Percentiles rank a stretch among this genome's conserved stretches.
Conservation (phyloP, 2,888 invertebrate species). For the Volucella inanis region DNA sequence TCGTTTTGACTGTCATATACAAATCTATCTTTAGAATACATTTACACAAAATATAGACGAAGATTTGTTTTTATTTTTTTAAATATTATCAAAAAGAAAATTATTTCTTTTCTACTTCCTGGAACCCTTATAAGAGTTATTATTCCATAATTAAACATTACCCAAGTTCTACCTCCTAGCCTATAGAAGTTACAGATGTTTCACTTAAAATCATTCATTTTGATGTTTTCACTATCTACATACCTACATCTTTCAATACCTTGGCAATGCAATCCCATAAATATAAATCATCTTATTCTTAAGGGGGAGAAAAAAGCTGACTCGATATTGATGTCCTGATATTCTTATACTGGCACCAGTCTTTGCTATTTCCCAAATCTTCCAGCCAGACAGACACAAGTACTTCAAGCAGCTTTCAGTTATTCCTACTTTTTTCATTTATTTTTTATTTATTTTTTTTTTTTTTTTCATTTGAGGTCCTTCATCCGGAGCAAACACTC, state of each 20-base stretch:
- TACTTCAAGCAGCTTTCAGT: slow-evolving; percentile 22
- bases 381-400: slow-evolving; percentile 35
- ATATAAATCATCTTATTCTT: slow-evolving; percentile 33
- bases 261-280: not conserved
- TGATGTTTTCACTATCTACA: not conserved
- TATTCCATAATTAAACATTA: too few relatives aligned
- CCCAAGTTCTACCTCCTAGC: too few relatives aligned
- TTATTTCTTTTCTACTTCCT: too few relatives aligned
- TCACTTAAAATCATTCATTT: not conserved
- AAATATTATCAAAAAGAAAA: too few relatives aligned
- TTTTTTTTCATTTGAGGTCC: not conserved
- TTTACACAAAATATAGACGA: too few relatives aligned
- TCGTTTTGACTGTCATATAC: too few relatives aligned
- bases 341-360: not conserved
- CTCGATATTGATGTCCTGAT: slow-evolving; percentile 34
- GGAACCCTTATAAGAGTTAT: too few relatives aligned
- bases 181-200: too few relatives aligned
- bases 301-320: slow-evolving; percentile 15
- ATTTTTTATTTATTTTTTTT: not conserved
- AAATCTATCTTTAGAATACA: too few relatives aligned
- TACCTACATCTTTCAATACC: not conserved
- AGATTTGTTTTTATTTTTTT: too few relatives aligned
- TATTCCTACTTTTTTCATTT: not conserved
- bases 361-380: not conserved
- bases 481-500: slow-evolving; percentile 26